Conservation (phyloP, 2,797 vertebrate species). For the Harpagifer antarcticus region DNA sequence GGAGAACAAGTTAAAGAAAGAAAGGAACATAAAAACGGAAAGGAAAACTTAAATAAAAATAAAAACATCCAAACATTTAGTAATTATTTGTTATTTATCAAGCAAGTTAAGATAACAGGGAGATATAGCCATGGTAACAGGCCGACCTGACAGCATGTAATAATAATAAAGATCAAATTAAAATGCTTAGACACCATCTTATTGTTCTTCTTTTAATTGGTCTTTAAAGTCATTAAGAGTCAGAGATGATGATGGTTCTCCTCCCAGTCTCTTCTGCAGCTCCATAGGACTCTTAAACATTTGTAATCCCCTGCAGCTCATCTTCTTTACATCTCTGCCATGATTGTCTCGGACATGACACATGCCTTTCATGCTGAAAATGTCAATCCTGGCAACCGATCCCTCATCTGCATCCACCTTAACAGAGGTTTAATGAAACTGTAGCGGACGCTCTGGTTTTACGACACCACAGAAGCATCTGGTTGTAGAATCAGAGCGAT, state of each 20-base stretch:
- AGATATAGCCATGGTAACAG: constrained; percentile 10
- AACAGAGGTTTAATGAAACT: constrained; percentile 46
- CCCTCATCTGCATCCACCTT: constrained; percentile 33
- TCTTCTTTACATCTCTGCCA: background rate
- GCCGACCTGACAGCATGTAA: background rate
- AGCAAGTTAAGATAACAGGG: constrained; percentile 1
- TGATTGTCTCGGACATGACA: background rate
- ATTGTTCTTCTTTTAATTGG: background rate
- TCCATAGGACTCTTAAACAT: background rate
- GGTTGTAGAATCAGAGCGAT: constrained; percentile 28
- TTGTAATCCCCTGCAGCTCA: background rate
- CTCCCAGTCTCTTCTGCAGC: background rate
- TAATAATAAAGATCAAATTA: constrained; percentile 17
- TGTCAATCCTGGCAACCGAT: constrained; percentile 56
- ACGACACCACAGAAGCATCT: constrained; percentile 38
- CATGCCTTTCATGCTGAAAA: constrained; percentile 43
- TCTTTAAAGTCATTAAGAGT: constrained; percentile 10
- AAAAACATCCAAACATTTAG: background rate
- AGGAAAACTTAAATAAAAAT: too few species aligned
- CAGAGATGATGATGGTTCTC: background rate
- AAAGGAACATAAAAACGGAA: too few species aligned
- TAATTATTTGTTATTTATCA: constrained; percentile 33
- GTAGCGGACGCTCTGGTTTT: background rate
- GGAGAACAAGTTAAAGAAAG: too few species aligned
- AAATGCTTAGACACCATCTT: background rate